Conservation (phyloP, 2,113 vertebrate species). For the Chaetorhynchus papuensis region DNA sequence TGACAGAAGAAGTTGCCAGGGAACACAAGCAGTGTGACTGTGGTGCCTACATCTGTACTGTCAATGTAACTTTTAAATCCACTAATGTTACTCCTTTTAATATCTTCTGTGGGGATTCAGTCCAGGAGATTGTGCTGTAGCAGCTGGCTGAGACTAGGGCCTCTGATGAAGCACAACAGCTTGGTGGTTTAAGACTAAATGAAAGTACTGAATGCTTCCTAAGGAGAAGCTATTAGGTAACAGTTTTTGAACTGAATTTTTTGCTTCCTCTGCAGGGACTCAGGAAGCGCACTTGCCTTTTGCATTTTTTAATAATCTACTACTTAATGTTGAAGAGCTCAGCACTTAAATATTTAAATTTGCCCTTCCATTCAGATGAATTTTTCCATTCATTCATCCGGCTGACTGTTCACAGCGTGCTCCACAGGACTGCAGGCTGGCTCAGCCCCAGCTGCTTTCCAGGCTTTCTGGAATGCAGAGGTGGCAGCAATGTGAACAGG, state of each 20-base stretch:
- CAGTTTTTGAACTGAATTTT: not conserved
- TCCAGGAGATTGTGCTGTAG: not conserved
- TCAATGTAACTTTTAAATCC: not conserved
- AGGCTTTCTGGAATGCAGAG: not conserved
- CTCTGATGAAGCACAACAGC: constrained; percentile 11
- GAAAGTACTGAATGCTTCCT: not conserved
- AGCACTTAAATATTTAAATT: not conserved
- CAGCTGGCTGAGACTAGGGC: constrained; percentile 4
- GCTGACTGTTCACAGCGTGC: not conserved
- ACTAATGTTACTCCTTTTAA: not conserved
- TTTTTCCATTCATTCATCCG: not conserved
- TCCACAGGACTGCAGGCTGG: not conserved
- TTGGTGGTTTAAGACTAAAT: constrained; percentile 24
- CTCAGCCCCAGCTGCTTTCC: not conserved
- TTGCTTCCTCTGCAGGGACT: not conserved
- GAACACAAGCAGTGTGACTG: not conserved
- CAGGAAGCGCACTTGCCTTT: not conserved
- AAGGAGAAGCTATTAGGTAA: not conserved
- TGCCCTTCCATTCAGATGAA: not conserved
- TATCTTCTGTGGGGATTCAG: not conserved
- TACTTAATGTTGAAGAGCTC: not conserved
- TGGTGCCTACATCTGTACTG: not conserved
- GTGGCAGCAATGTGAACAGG: not conserved
- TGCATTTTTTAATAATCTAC: not conserved
- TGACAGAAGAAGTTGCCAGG: not conserved